Evolutionary conservation across 1,140 invertebrate genomes (phyloP).

Genomic region (Drosophila baimaii): DNA sequence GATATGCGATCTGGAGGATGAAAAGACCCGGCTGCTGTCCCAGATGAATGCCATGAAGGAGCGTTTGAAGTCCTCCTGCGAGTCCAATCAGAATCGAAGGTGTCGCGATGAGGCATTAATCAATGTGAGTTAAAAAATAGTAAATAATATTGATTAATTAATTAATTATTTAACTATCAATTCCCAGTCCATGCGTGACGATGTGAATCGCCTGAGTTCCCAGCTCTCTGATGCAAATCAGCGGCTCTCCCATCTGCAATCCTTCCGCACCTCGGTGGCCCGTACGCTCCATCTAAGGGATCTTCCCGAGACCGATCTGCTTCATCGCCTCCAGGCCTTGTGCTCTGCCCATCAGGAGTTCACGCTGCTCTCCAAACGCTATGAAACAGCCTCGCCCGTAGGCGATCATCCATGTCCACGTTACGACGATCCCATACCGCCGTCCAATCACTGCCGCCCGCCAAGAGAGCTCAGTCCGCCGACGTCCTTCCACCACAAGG

Average conservation of each 20-base stretch:
- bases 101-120: slow-evolving; percentile 88
- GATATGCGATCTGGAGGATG: slow-evolving; percentile 80
- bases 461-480: slow-evolving; percentile 60
- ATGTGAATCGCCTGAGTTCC: slow-evolving; percentile 89
- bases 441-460: slow-evolving; percentile 75
- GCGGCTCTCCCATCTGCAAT: slow-evolving; percentile 90
- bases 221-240: slow-evolving; percentile 89
- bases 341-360: slow-evolving; percentile 87
- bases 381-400: slow-evolving; percentile 84
- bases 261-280: slow-evolving; percentile 89
- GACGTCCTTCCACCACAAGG: slow-evolving; percentile 30
- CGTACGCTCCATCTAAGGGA: slow-evolving; percentile 86
- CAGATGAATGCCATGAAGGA: slow-evolving; percentile 77
- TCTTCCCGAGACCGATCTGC: slow-evolving; percentile 77
- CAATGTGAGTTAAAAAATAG: slow-evolving; percentile 84
- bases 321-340: slow-evolving; percentile 82
- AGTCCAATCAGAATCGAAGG: slow-evolving; percentile 79
- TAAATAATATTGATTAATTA: neutral
- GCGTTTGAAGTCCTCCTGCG: slow-evolving; percentile 73
- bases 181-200: slow-evolving; percentile 87
- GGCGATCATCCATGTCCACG: slow-evolving; percentile 82
- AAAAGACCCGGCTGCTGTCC: slow-evolving; percentile 70
- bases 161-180: neutral
- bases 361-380: slow-evolving; percentile 87
- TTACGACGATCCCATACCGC: slow-evolving; percentile 77